phyloP scores from a whole-genome alignment of 2,113 vertebrate species.

The Ia io region DNA sequence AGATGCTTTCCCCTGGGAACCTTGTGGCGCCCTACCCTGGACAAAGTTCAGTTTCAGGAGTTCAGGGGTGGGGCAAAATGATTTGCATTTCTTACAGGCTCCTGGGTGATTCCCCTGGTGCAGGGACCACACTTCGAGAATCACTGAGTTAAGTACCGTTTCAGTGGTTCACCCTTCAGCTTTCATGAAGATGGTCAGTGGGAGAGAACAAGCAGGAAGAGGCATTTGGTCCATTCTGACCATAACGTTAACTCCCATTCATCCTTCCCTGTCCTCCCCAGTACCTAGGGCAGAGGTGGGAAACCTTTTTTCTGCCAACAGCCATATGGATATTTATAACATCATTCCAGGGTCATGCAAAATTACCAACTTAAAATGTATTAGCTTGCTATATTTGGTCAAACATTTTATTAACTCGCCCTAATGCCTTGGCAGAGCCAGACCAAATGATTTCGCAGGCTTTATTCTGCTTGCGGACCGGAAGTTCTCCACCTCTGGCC shows the following conservation, averaged over 20 bases:
- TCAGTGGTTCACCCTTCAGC: background rate
- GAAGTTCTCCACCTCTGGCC: too few species aligned
- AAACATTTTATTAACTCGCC: too few species aligned
- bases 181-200: background rate
- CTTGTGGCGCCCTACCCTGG: background rate
- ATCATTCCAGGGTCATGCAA: too few species aligned
- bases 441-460: too few species aligned
- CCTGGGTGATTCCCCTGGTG: fast-evolving
- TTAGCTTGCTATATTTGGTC: too few species aligned
- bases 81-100: background rate
- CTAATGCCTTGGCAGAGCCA: too few species aligned
- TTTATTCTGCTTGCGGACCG: too few species aligned
- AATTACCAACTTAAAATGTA: too few species aligned
- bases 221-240: background rate
- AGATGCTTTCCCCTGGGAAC: background rate
- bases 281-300: too few species aligned
- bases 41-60: background rate
- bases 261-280: background rate
- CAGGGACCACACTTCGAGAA: background rate
- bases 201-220: background rate
- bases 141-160: background rate
- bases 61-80: background rate
- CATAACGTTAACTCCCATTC: background rate
- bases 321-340: too few species aligned
- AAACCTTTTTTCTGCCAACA: too few species aligned